Conservation (phyloP, 2,113 vertebrate species). For the Chloropsis hardwickii region DNA sequence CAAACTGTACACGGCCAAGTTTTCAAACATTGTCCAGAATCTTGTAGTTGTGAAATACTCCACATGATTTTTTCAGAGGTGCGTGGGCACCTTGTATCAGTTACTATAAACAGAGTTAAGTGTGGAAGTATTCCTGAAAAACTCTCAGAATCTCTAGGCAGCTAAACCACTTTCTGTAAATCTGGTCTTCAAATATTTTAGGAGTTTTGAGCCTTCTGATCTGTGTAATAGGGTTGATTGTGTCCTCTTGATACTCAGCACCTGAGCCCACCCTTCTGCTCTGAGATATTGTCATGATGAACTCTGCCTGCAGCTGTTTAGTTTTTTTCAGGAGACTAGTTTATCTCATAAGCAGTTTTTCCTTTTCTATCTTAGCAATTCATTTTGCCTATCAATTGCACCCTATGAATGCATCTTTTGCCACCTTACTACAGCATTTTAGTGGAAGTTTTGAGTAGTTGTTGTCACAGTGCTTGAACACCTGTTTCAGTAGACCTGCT, state of each 20-base stretch:
- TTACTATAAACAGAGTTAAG: neutral
- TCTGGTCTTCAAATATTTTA: neutral
- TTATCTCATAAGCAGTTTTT: neutral
- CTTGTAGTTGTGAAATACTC: neutral
- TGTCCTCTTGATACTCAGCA: neutral
- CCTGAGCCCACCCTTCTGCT: neutral
- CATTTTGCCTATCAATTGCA: neutral
- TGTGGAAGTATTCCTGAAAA: neutral
- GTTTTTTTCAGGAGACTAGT: neutral
- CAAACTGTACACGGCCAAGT: neutral
- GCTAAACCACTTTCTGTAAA: neutral
- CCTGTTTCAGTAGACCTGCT: neutral
- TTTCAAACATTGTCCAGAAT: neutral
- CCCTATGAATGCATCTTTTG: neutral
- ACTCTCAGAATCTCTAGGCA: neutral
- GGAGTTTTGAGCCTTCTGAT: neutral
- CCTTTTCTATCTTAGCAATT: neutral
- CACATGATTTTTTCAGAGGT: neutral
- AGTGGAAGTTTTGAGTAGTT: neutral
- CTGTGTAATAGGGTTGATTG: rapidly evolving
- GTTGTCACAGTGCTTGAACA: neutral
- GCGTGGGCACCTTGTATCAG: rapidly evolving
- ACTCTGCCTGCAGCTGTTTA: neutral
- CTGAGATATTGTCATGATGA: neutral
- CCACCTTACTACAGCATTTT: neutral